These are phyloP conservation scores for Drosophila pallidifrons DNA, from an alignment of 1,140 invertebrate genomes.

Conservation along the genomic window DNA sequence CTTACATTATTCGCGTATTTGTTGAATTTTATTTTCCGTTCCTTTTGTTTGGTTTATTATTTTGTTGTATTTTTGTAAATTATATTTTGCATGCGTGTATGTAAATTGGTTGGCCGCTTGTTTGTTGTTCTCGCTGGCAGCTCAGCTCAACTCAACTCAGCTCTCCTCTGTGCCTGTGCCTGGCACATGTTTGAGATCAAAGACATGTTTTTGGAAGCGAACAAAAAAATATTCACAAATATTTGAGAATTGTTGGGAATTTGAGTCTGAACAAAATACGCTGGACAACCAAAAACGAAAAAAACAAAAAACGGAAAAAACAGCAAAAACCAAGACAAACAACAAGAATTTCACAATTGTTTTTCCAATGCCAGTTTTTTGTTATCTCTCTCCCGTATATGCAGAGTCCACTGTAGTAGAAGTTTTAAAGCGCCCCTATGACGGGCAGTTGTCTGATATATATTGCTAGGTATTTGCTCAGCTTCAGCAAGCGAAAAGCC, in stretches of 20 bases:
- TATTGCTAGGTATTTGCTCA: constrained; percentile 49
- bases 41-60: constrained; percentile 12
- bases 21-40: constrained; percentile 45
- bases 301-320: background rate
- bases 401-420: constrained; percentile 1
- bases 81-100: constrained; percentile 39
- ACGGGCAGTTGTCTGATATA: background rate
- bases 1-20: constrained; percentile 58
- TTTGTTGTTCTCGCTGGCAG: constrained; percentile 16
- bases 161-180: background rate
- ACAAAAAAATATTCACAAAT: constrained; percentile 60
- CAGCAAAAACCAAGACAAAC: constrained; percentile 9
- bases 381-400: constrained; percentile 53
- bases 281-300: constrained; percentile 23
- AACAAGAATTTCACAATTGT: constrained; percentile 35
- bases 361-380: constrained; percentile 1
- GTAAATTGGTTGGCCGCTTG: constrained; percentile 22
- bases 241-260: constrained; percentile 66
- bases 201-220: constrained; percentile 71
- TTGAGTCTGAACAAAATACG: constrained; percentile 62
- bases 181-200: constrained; percentile 73
- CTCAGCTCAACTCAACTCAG: background rate
- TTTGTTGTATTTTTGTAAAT: constrained; percentile 43
- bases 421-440: constrained; percentile 23
- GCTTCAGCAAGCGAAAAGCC: constrained; percentile 54